These are phyloP conservation scores for Paramisgurnus dabryanus DNA, from an alignment of 2,113 vertebrate genomes.

Conservation along the genomic window DNA sequence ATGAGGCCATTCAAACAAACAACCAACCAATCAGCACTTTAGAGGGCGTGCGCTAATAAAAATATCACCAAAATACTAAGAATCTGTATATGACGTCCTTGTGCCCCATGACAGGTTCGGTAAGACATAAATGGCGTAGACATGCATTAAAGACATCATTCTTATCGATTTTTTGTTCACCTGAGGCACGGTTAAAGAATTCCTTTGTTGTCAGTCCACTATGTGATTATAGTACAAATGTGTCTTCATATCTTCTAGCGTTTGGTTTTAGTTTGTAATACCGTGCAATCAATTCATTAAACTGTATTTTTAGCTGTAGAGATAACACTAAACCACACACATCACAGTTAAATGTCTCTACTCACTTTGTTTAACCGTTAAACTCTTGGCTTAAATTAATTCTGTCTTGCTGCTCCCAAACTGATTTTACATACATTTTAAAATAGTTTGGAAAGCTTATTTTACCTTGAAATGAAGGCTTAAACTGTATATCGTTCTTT, in stretches of 20 bases:
- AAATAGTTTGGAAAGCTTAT: not conserved
- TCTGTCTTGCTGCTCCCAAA: too few species aligned
- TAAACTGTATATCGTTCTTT: constrained; percentile 35
- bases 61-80: not conserved
- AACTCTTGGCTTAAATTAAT: not conserved
- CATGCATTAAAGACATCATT: too few species aligned
- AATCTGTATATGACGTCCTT: not conserved
- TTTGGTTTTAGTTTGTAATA: too few species aligned
- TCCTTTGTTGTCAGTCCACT: not conserved
- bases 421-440: not conserved
- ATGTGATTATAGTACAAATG: too few species aligned
- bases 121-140: too few species aligned
- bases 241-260: too few species aligned
- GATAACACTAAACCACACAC: not conserved
- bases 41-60: not conserved
- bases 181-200: too few species aligned
- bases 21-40: not conserved
- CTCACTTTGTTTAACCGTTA: too few species aligned
- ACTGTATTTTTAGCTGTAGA: too few species aligned
- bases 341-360: not conserved
- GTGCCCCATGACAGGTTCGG: too few species aligned
- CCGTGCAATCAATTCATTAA: too few species aligned
- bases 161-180: too few species aligned
- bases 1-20: not conserved
- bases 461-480: constrained; percentile 7